Conservation (phyloP, 2,888 invertebrate genomes). For the Ophion ellenae region DNA sequence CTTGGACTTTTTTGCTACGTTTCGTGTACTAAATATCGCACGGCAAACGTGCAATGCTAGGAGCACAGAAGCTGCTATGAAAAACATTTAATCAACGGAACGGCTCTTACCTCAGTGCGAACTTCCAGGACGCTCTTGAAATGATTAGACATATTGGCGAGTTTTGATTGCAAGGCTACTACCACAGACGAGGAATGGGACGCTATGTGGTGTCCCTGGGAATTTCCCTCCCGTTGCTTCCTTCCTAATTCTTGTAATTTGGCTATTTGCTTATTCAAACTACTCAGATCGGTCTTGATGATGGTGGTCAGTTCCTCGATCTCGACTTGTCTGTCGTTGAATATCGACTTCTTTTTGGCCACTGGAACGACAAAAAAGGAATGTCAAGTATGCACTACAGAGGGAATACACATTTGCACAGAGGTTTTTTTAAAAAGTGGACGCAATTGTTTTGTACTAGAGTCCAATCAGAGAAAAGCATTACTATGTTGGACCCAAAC, state of each 20-base stretch:
- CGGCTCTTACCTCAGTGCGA: conserved; percentile 90
- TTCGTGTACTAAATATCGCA: no score
- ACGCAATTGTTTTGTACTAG: no score
- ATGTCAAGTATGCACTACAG: neutral
- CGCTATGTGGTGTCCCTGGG: conserved; percentile 91
- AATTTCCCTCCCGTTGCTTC: conserved; percentile 86
- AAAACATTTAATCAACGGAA: neutral
- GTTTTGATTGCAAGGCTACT: conserved; percentile 94
- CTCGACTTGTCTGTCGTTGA: conserved; percentile 97
- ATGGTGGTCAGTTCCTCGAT: conserved; percentile 99
- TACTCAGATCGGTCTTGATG: conserved; percentile 97
- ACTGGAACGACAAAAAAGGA: conserved; percentile 85
- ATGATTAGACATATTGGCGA: conserved; percentile 98
- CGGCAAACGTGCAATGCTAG: neutral
- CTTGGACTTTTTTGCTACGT: no score
- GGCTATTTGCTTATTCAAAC: conserved; percentile 98
- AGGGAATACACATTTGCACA: neutral
- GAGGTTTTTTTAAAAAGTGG: no score
- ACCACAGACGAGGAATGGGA: conserved; percentile 97
- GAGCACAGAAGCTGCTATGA: neutral
- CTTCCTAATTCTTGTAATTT: conserved; percentile 93
- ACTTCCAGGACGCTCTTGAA: conserved; percentile 99
- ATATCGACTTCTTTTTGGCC: conserved; percentile 98
- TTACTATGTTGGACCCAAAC: no score
- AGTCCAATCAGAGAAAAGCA: no score